Percentiles rank a stretch among this genome's conserved stretches.
Evolutionary conservation across 2,113 vertebrate species (phyloP).

Genomic region (Solea solea): DNA sequence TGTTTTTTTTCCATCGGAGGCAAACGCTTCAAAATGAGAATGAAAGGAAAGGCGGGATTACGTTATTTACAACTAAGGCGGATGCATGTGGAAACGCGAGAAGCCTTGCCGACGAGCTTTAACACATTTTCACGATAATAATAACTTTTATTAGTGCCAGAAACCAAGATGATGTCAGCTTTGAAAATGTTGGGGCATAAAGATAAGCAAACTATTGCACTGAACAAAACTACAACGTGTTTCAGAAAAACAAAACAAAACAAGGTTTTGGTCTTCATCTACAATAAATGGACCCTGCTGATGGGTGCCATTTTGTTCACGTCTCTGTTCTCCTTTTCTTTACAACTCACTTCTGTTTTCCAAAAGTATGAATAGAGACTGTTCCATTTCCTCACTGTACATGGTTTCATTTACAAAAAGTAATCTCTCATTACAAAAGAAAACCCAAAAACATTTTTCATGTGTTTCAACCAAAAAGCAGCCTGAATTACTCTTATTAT

Average conservation of each 20-base stretch:
- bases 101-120: slow-evolving; percentile 45
- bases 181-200: slow-evolving; percentile 41
- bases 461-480: slow-evolving; percentile 72
- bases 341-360: slow-evolving; percentile 75
- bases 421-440: slow-evolving; percentile 82
- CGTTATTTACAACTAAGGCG: slow-evolving; percentile 98
- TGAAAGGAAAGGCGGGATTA: slow-evolving; percentile 85
- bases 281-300: slow-evolving; percentile 56
- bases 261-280: slow-evolving; percentile 65
- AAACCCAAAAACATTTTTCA: slow-evolving; percentile 53
- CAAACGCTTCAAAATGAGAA: slow-evolving; percentile 78
- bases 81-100: slow-evolving; percentile 83
- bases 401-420: slow-evolving; percentile 86
- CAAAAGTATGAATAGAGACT: slow-evolving; percentile 79
- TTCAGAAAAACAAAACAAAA: slow-evolving; percentile 67
- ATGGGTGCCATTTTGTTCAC: slow-evolving; percentile 60
- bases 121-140: slow-evolving; percentile 28
- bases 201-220: slow-evolving; percentile 73
- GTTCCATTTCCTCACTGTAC: slow-evolving; percentile 77
- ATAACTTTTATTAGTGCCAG: slow-evolving; percentile 31
- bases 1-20: slow-evolving; percentile 7
- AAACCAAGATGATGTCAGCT: slow-evolving; percentile 41
- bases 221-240: slow-evolving; percentile 54
- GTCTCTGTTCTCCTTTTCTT: slow-evolving; percentile 74
- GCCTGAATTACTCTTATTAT: slow-evolving; percentile 70